These are phyloP conservation scores for Nephrotoma flavescens DNA, from an alignment of 2,888 invertebrate species.

Conservation along the genomic window DNA sequence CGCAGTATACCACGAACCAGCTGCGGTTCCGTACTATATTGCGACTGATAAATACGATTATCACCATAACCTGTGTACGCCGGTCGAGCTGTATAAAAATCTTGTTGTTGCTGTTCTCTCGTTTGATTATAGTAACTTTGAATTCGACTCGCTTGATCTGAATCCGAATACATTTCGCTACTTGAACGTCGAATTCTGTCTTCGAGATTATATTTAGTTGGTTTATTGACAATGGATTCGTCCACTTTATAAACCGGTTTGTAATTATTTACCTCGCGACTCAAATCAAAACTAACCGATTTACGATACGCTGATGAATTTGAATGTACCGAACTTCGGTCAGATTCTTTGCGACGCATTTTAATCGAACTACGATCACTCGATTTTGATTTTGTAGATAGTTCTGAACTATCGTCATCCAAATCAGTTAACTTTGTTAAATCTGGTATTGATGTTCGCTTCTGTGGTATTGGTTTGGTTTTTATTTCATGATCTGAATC, in stretches of 20 bases:
- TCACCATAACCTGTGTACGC: background rate
- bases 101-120: conserved; percentile 9
- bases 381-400: conserved; percentile 22
- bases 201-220: background rate
- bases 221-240: background rate
- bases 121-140: conserved; percentile 29
- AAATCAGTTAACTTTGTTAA: background rate
- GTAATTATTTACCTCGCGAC: conserved; percentile 23
- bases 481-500: background rate
- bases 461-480: background rate
- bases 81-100: background rate
- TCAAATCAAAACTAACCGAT: conserved; percentile 31
- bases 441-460: conserved; percentile 7
- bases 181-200: background rate
- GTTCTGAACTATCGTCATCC: background rate
- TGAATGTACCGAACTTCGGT: conserved; percentile 16
- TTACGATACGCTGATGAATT: conserved; percentile 26
- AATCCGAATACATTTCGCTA: conserved; percentile 12
- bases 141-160: conserved; percentile 17
- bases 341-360: conserved; percentile 16
- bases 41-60: background rate
- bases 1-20: conserved; percentile 22
- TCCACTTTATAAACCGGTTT: conserved; percentile 6
- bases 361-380: conserved; percentile 19
- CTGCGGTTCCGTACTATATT: background rate